Conservation (phyloP, 2,888 invertebrate genomes). For the Timema podura region DNA sequence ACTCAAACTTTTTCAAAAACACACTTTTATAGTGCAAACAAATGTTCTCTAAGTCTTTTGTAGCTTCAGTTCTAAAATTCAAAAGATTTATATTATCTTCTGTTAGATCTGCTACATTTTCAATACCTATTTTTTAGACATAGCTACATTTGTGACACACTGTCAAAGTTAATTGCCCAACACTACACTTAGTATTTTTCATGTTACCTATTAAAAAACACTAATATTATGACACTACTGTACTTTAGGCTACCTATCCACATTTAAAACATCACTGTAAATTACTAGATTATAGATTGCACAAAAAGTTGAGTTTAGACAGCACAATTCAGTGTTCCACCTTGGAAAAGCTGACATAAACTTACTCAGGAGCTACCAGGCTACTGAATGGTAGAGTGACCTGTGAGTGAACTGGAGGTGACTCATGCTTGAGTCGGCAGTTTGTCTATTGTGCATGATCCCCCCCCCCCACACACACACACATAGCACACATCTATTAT, state of each 20-base stretch:
- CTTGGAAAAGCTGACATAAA: no score
- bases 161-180: no score
- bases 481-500: no score
- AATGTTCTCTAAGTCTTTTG: not conserved
- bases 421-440: not conserved
- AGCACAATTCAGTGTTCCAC: no score
- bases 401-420: no score
- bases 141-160: no score
- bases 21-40: not conserved
- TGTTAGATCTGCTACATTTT: not conserved
- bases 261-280: not conserved
- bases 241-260: not conserved
- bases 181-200: not conserved
- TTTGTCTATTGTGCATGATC: not conserved
- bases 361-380: no score
- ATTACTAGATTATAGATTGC: no score
- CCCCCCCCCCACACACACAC: no score
- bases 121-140: no score
- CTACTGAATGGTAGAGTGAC: no score
- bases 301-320: no score
- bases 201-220: not conserved
- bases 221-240: not conserved
- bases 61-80: not conserved
- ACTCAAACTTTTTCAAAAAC: slow-evolving; percentile 6
- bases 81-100: not conserved